A percentile compares a stretch with the other conserved stretches of the same genome.
These are phyloP conservation scores for Butorides virescens DNA, from an alignment of 2,113 vertebrate species.

Conservation along the genomic window DNA sequence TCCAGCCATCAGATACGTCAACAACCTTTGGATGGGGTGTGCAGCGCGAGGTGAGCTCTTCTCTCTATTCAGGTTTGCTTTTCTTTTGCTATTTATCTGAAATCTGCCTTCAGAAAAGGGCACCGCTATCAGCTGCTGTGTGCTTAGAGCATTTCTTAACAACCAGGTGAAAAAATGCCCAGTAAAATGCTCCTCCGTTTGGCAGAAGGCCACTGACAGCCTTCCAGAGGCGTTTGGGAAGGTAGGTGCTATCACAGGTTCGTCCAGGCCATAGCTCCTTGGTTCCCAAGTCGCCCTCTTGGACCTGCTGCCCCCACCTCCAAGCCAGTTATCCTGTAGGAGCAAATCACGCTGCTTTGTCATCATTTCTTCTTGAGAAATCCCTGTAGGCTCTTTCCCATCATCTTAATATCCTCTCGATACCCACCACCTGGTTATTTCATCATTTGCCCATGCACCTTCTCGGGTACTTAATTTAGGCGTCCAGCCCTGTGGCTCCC, in stretches of 20 bases:
- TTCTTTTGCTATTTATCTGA: not conserved
- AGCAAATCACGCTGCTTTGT: accelerated
- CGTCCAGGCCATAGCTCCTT: accelerated
- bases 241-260: not conserved
- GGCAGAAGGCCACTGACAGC: not conserved
- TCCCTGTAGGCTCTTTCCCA: accelerated
- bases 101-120: not conserved
- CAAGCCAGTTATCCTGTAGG: accelerated
- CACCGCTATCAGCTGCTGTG: not conserved
- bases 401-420: not conserved
- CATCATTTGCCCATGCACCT: accelerated
- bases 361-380: not conserved
- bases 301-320: not conserved
- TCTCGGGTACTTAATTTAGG: not conserved
- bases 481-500: not conserved
- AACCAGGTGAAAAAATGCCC: accelerated
- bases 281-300: accelerated
- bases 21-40: not conserved
- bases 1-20: not conserved
- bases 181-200: accelerated
- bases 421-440: not conserved
- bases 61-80: not conserved
- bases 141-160: not conserved
- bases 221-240: not conserved
- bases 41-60: not conserved